phyloP scores from a whole-genome alignment of 1,140 invertebrate genomes.

The Euura saliciscinereae region DNA sequence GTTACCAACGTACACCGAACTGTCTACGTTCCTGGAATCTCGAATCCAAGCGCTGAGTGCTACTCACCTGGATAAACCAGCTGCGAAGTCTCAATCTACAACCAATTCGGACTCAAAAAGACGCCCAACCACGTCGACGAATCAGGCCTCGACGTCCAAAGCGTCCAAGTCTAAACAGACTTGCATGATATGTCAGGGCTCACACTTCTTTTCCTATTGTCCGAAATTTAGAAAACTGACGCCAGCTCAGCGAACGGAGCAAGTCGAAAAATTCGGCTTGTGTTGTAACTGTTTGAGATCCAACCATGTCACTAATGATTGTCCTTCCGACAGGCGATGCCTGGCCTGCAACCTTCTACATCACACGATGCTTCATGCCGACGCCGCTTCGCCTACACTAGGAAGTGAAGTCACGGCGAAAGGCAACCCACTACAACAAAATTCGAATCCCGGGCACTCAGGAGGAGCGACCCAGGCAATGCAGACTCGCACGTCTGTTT shows the following conservation, averaged over 20 bases:
- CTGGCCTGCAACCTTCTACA: background rate
- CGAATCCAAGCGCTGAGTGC: conserved; percentile 9
- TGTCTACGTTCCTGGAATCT: conserved; percentile 11
- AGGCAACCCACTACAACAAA: background rate
- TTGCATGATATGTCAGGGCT: background rate
- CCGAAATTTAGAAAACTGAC: background rate
- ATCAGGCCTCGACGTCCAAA: background rate
- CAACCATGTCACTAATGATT: background rate
- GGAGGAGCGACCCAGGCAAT: no score
- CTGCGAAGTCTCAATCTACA: no score
- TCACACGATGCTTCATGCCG: conserved; percentile 9
- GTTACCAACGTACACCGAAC: conserved; percentile 9
- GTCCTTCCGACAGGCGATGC: conserved; percentile 9
- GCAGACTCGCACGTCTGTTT: background rate
- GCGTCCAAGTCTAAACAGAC: background rate
- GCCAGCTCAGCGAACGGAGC: conserved; percentile 4
- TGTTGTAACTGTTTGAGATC: conserved; percentile 9
- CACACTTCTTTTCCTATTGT: background rate
- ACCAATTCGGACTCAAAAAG: background rate
- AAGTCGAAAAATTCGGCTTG: background rate
- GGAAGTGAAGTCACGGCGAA: background rate
- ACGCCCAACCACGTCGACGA: background rate
- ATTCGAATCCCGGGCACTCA: no score
- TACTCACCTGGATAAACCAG: background rate
- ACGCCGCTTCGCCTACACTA: background rate